A percentile compares a stretch with the other conserved stretches of the same genome.
Conservation (phyloP, 2,797 vertebrate species). For the Triplophysa bombifrons region DNA sequence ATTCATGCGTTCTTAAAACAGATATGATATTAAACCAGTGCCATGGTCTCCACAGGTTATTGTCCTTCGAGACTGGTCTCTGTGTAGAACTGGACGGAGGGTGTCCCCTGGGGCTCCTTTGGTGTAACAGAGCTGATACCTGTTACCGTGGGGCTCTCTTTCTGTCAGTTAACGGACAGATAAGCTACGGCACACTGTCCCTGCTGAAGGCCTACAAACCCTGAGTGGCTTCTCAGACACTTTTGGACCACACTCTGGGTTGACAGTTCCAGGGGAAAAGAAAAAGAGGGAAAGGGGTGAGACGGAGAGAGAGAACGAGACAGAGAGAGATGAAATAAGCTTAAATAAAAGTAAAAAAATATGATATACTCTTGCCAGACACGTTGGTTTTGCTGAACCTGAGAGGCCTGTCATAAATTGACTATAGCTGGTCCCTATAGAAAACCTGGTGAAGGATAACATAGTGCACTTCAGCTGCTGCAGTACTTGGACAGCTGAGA, state of each 20-base stretch:
- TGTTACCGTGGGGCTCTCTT: constrained; percentile 50
- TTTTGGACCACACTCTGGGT: constrained; percentile 57
- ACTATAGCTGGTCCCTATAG: constrained; percentile 51
- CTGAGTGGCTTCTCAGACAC: constrained; percentile 53
- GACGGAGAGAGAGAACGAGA: constrained; percentile 13
- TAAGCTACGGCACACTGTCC: constrained; percentile 58
- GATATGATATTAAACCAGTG: constrained; percentile 11
- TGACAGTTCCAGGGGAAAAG: constrained; percentile 56
- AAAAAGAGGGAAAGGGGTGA: constrained; percentile 26
- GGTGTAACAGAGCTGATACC: constrained; percentile 62
- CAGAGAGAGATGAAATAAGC: constrained; percentile 54
- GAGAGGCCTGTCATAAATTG: constrained; percentile 51
- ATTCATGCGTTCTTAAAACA: constrained; percentile 5
- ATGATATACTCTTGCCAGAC: constrained; percentile 37
- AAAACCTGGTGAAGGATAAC: constrained; percentile 46
- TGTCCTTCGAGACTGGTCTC: constrained; percentile 17
- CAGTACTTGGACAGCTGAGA: constrained; percentile 22
- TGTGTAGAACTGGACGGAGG: constrained; percentile 45
- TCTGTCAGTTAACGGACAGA: constrained; percentile 64
- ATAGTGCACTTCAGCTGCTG: constrained; percentile 26
- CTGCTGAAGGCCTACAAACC: constrained; percentile 63
- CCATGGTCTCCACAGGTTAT: not conserved
- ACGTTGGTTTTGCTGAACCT: constrained; percentile 47
- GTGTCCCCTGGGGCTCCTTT: constrained; percentile 57
- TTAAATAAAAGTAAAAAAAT: constrained; percentile 21